Evolutionary conservation across 2,888 invertebrate species (phyloP).

Genomic region (Latrodectus elegans): DNA sequence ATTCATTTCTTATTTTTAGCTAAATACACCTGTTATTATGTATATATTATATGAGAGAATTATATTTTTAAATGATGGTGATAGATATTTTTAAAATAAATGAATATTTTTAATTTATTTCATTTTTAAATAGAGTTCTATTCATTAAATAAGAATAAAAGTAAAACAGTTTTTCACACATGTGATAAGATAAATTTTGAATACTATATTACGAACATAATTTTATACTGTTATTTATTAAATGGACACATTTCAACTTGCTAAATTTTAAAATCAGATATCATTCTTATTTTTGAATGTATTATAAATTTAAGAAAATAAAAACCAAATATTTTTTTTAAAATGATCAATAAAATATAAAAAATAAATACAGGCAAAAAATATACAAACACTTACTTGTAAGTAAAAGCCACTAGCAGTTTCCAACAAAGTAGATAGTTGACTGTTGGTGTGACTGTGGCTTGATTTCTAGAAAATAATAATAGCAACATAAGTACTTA

Average conservation of each 20-base stretch:
- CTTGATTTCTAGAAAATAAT: slow-evolving; percentile 80
- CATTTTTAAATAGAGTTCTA: no score
- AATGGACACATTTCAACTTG: no score
- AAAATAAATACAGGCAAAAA: not conserved
- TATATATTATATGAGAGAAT: no score
- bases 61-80: no score
- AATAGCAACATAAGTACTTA: not conserved
- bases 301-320: not conserved
- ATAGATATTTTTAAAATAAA: no score
- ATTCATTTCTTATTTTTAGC: no score
- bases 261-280: no score
- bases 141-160: no score
- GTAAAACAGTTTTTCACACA: no score
- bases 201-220: not conserved
- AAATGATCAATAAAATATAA: not conserved
- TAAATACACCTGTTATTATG: no score
- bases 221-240: not conserved
- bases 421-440: slow-evolving; percentile 87
- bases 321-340: not conserved
- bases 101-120: no score
- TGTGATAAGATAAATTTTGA: not conserved
- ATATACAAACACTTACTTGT: slow-evolving; percentile 73
- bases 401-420: slow-evolving; percentile 90
- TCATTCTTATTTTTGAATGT: not conserved
- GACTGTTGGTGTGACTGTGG: slow-evolving; percentile 84